Percentiles rank a stretch among this genome's conserved stretches.
Conservation (phyloP, 2,797 vertebrate species). For the Bradypus variegatus region DNA sequence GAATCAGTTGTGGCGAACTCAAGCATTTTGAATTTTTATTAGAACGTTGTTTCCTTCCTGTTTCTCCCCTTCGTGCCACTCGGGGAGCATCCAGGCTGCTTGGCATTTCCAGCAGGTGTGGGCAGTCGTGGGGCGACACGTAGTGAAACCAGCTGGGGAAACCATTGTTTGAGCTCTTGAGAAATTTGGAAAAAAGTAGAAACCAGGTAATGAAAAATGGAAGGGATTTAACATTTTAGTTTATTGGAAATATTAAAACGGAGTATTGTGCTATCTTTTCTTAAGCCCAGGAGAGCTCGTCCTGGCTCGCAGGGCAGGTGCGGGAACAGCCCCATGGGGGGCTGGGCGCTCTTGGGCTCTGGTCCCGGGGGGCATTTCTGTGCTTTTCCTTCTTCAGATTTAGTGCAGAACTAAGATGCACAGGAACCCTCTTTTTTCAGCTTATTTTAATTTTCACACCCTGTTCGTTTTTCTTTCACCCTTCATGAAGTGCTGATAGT, state of each 20-base stretch:
- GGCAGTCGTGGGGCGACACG: accelerated
- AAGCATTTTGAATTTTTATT: neutral
- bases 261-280: neutral
- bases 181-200: neutral
- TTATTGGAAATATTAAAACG: neutral
- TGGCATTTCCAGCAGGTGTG: neutral
- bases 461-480: neutral
- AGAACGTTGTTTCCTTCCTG: neutral
- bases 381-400: neutral
- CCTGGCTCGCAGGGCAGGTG: neutral
- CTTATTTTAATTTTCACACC: neutral
- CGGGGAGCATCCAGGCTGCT: neutral
- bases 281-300: too few species aligned
- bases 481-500: neutral
- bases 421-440: neutral
- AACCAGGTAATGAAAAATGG: neutral
- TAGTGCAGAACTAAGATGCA: neutral
- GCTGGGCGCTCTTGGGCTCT: neutral
- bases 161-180: neutral
- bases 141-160: neutral
- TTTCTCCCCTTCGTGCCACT: neutral
- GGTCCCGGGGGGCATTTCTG: neutral
- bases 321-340: too few species aligned
- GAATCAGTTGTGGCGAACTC: neutral
- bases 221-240: neutral